Base-by-base conservation (phyloP, 92 coral and sea anemone genomes). In the Zoanthus sansibaricus region DNA sequence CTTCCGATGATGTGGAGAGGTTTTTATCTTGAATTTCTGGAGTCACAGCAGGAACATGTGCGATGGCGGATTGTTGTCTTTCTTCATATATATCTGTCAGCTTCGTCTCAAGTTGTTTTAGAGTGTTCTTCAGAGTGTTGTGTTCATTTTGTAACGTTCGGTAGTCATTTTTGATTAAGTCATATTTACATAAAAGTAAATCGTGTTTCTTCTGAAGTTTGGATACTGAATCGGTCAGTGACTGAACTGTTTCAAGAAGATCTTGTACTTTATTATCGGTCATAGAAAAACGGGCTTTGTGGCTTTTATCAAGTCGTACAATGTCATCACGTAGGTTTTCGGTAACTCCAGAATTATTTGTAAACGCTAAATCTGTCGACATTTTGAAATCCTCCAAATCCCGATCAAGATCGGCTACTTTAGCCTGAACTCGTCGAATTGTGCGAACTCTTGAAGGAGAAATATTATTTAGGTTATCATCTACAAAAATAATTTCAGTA, bases 371-470 rank as follows among this genome's bases (percentile, higher is more conserved):
- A 56, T 56, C 17, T 56, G 64, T 9, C 15, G 55, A 37, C 6
- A 72, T 72, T 72, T 72, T 44, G 52, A 72, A 72, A 11, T 72
- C 76, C 49, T 72, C 76, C 76, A 72, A 32, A 72, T 72, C 77
- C 21, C 77, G 54, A 72, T 72, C 55, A 42, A 72, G 54, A 72
- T 37, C 30, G 7, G 77, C 54, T 72, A 72, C 77, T 72, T 72
- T 72, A 72, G 77, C 54, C 77, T 72, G 77, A 72, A 72, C 77
- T 72, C 77, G 77, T 10, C 77, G 76, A 72, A 72, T 72, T 6
- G 76, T 72, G 15, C 76, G 76, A 72, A 37, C 49, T 37, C 76
- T 16, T 72, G 76, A 72, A 31, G 76, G 76, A 72, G 76, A 72
- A 7, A 72, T 18, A 31, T 72, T 33, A 9, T 72, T 12, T 31